Percentiles rank a stretch among this genome's conserved stretches.
These are phyloP conservation scores for Arizona elegans DNA, from an alignment of 2,113 vertebrate genomes.

Conservation along the genomic window DNA sequence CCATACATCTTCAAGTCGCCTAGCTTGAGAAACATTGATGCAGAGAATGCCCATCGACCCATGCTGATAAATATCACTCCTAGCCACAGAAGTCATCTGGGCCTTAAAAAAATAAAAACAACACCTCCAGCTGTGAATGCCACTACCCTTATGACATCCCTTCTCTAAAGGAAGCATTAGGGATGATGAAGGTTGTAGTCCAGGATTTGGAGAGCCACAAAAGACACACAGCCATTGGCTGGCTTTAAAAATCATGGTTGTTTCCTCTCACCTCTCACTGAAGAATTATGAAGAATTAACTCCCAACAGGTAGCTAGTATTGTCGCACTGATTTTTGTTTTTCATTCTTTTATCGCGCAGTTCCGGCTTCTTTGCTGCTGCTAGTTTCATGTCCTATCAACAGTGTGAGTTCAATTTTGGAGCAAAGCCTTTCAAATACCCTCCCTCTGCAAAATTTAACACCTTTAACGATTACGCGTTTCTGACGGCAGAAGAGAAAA, in stretches of 20 bases:
- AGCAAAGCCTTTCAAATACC: slow-evolving; percentile 94
- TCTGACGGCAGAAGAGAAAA: slow-evolving; percentile 90
- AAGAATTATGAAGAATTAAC: neutral
- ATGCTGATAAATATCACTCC: neutral
- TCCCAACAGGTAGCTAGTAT: neutral
- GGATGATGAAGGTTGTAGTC: neutral
- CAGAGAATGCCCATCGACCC: neutral
- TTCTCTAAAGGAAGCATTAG: neutral
- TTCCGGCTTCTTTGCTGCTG: slow-evolving; percentile 97
- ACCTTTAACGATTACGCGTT: slow-evolving; percentile 98
- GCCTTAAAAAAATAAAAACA: neutral
- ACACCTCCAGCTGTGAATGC: neutral
- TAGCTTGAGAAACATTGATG: neutral
- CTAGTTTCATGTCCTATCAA: slow-evolving; percentile 99
- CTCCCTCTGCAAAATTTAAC: slow-evolving; percentile 91
- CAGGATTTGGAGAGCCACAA: neutral
- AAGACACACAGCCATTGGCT: neutral
- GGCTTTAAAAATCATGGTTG: neutral
- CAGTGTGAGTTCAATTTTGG: slow-evolving; percentile 99
- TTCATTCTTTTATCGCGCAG: slow-evolving; percentile 57
- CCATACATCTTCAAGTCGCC: neutral
- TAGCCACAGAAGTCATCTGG: neutral
- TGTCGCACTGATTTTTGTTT: neutral
- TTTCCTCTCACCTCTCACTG: neutral
- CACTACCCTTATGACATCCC: neutral